A percentile compares a stretch with the other conserved stretches of the same genome.
These are phyloP conservation scores for Apogon talboti DNA, from an alignment of 2,797 vertebrate genomes.

Conservation along the genomic window DNA sequence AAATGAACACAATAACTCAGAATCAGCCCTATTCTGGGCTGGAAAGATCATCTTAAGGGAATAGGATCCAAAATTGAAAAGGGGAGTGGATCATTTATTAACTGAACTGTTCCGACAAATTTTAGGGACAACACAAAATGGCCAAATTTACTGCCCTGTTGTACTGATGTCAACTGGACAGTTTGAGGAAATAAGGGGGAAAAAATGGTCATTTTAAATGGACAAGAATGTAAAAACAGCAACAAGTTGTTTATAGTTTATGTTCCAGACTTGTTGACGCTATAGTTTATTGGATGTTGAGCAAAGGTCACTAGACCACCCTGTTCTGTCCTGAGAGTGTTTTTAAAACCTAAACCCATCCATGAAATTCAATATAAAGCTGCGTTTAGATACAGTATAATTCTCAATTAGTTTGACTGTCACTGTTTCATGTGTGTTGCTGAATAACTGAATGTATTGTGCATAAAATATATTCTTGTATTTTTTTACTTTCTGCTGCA, in stretches of 20 bases:
- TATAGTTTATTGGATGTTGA: constrained; percentile 13
- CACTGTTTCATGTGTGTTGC: background rate
- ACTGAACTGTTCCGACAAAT: constrained; percentile 10
- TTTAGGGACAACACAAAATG: too few species aligned
- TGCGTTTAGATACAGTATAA: background rate
- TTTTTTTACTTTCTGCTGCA: constrained; percentile 1
- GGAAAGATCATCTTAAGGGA: constrained; percentile 18
- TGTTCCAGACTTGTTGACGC: background rate
- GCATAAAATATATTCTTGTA: constrained; percentile 4
- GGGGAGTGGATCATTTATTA: constrained; percentile 34
- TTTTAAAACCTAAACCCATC: constrained; percentile 1
- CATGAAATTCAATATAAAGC: background rate
- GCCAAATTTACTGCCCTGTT: too few species aligned
- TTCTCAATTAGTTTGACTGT: background rate
- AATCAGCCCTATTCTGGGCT: constrained; percentile 16
- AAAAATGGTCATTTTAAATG: too few species aligned
- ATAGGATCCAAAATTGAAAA: constrained; percentile 18
- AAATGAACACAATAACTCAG: constrained; percentile 15
- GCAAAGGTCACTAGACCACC: constrained; percentile 13
- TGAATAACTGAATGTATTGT: background rate
- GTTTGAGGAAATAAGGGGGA: too few species aligned
- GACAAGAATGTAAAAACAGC: too few species aligned
- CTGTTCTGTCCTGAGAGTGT: background rate
- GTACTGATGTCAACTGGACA: too few species aligned
- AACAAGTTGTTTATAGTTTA: constrained; percentile 11